Evolutionary conservation across 2,888 invertebrate species (phyloP).

Genomic region (Rambutsinella grinnellia): DNA sequence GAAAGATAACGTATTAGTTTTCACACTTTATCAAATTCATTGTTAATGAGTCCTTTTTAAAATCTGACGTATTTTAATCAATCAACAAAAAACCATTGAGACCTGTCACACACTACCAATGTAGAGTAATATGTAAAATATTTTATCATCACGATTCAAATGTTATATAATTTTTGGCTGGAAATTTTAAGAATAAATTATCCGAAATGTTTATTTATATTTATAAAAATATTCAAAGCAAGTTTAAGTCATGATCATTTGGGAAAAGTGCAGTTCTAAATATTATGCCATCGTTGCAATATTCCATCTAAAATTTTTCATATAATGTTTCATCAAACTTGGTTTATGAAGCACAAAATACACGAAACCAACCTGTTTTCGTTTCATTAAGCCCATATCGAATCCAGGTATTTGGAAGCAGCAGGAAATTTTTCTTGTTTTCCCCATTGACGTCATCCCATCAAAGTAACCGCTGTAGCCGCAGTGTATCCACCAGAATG

Average conservation of each 20-base stretch:
- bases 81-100: not conserved
- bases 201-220: not conserved
- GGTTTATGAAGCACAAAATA: too few relatives aligned
- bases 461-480: too few relatives aligned
- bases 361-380: too few relatives aligned
- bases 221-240: not conserved
- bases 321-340: too few relatives aligned
- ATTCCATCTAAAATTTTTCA: too few relatives aligned
- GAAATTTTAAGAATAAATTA: not conserved
- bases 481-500: too few relatives aligned
- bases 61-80: not conserved
- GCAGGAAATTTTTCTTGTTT: too few relatives aligned
- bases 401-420: too few relatives aligned
- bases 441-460: too few relatives aligned
- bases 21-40: not conserved
- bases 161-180: not conserved
- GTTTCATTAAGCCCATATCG: too few relatives aligned
- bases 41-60: not conserved
- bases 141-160: not conserved
- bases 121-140: not conserved
- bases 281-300: too few relatives aligned
- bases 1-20: not conserved
- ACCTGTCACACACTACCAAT: not conserved
- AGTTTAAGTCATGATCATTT: not conserved
- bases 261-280: too few relatives aligned